Conservation (phyloP, 2,888 invertebrate species). For the Temnothorax rugatulus region DNA sequence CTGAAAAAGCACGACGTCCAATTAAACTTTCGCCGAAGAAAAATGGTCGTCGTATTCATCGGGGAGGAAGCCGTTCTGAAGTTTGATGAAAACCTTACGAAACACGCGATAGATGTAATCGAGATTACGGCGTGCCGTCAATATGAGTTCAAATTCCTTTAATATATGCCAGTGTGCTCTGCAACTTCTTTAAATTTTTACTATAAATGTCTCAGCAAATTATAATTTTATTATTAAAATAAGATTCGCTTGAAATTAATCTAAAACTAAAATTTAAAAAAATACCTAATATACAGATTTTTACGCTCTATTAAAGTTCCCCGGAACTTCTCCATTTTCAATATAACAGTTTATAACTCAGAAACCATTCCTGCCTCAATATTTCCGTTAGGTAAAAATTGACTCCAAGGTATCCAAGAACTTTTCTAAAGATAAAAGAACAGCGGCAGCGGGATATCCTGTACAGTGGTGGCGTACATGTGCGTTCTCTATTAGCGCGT, state of each 20-base stretch:
- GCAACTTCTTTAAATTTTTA: neutral
- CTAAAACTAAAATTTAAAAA: neutral
- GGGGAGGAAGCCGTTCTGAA: neutral
- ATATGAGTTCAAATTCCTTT: neutral
- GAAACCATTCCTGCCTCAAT: neutral
- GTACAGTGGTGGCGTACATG: neutral
- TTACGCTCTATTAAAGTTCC: neutral
- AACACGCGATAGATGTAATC: slow-evolving; percentile 12
- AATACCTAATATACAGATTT: neutral
- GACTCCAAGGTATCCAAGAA: slow-evolving; percentile 13
- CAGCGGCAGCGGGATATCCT: neutral
- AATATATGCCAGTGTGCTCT: neutral
- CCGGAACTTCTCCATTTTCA: neutral
- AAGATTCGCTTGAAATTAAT: neutral
- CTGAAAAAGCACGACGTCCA: neutral
- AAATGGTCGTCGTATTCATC: slow-evolving; percentile 20
- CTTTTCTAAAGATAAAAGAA: slow-evolving; percentile 8
- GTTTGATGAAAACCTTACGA: slow-evolving; percentile 31
- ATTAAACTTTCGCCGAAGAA: slow-evolving; percentile 36
- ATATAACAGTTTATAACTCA: neutral
- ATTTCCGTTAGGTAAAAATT: slow-evolving; percentile 28
- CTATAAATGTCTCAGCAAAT: neutral
- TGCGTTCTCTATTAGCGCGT: slow-evolving; percentile 45
- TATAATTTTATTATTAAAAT: neutral
- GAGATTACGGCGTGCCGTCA: neutral